These are phyloP conservation scores for Corella eumyota DNA, from an alignment of 23 tunicate species.

Conservation along the genomic window DNA sequence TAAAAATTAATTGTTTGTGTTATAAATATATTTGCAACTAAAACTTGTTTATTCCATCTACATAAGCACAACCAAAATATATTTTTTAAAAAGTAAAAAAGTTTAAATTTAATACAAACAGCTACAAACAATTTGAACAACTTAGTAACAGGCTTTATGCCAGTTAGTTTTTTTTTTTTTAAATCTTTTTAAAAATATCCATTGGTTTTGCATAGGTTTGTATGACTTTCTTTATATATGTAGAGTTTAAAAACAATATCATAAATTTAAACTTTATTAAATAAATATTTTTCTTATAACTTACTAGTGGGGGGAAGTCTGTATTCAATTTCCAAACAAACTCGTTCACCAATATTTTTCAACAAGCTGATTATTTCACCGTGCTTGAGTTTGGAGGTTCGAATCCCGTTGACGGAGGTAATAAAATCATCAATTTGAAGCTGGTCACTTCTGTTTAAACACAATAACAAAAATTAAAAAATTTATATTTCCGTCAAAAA, in stretches of 20 bases:
- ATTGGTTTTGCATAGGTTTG: too few species aligned
- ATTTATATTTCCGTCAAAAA: neutral
- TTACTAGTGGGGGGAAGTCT: conserved; percentile 90
- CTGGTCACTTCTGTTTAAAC: conserved; percentile 71
- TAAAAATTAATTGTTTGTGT: neutral
- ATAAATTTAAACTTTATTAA: too few species aligned
- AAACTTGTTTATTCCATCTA: neutral
- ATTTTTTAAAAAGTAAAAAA: neutral
- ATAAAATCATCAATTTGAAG: conserved; percentile 80
- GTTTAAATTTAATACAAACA: too few species aligned
- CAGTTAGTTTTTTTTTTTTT: too few species aligned
- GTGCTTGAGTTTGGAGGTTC: conserved; percentile 60
- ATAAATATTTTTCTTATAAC: too few species aligned
- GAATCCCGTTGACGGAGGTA: conserved; percentile 79
- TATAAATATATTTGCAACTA: neutral
- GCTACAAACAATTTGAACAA: too few species aligned
- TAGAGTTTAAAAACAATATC: too few species aligned
- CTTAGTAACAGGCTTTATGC: too few species aligned
- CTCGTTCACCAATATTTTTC: conserved; percentile 83
- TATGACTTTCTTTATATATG: too few species aligned
- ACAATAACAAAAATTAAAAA: too few species aligned
- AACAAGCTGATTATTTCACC: conserved; percentile 87
- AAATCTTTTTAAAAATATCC: too few species aligned
- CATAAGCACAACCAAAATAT: neutral
- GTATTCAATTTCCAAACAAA: conserved; percentile 72